phyloP scores from a whole-genome alignment of 2,888 invertebrate genomes.

The Sinelater perroti region DNA sequence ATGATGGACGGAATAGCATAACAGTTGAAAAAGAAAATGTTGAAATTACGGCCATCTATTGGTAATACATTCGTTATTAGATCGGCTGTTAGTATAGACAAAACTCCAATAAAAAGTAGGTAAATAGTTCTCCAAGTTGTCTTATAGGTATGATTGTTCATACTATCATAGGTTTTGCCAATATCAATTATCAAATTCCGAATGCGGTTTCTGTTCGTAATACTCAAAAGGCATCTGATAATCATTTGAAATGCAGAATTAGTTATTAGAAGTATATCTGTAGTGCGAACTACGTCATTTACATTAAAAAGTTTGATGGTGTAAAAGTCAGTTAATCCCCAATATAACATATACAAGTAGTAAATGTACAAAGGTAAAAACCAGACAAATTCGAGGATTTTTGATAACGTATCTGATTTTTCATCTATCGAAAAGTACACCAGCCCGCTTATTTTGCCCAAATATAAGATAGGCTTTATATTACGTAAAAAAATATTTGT shows the following conservation, averaged over 20 bases:
- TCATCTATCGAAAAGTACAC: constrained; percentile 7
- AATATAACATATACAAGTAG: not conserved
- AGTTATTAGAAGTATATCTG: not conserved
- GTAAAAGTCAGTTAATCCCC: too few species aligned
- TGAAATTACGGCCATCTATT: not conserved
- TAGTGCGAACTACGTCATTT: not conserved
- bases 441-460: constrained; percentile 10
- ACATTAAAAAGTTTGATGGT: too few species aligned
- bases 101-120: not conserved
- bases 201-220: not conserved
- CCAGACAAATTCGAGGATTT: not conserved
- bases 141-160: not conserved
- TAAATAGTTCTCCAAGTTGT: not conserved
- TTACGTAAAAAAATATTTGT: not conserved
- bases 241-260: not conserved
- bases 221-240: not conserved
- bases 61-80: not conserved
- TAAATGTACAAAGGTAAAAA: not conserved
- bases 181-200: not conserved
- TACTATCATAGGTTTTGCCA: not conserved
- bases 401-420: not conserved
- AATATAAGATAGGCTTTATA: constrained; percentile 3
- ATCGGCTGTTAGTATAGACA: not conserved
- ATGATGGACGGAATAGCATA: not conserved
- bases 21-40: not conserved